Base-by-base conservation (phyloP, 64 coral and sea anemone species). In the Montipora sp. region DNA sequence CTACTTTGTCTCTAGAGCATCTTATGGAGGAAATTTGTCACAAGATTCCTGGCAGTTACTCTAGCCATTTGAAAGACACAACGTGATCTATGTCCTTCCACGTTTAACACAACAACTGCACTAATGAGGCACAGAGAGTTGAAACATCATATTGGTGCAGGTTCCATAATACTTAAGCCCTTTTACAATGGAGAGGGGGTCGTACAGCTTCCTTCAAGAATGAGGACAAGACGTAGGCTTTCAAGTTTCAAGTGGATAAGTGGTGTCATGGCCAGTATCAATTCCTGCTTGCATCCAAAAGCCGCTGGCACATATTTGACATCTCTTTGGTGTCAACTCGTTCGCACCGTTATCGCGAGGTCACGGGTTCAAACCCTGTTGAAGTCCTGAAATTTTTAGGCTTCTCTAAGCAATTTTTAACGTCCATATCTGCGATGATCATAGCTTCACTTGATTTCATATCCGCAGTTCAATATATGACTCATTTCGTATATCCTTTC, bases 241-340 rank as follows among this genome's bases (percentile, higher is more conserved):
- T 18, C 10, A 65, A 69, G 21, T 13, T 90, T 81, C 49, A 90
- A 82, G 22, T 90, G 89, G 89, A 27, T 90, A 43, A 46, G 46
- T 70, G 77, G 89, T 8, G 53, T 90, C 24, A 70, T 53, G 16
- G 89, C 81, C 15, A 90, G 89, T 43, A 81, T 82, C 18, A 90
- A 90, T 73, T 90, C 89, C 7, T 80, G 46, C 16, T 48, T 90
- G 15, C 89, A 90, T 51, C 89, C 89, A 80, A 90, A 90, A 82
- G 65, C 83, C 44, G 16, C 65, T 27, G 49, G 83, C 73, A 87
- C 13, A 27, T 87, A 87, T 14, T 87, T 61, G 15, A 43, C 23
- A 27, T 82, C 2, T 3, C 6, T 63, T 82, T 55, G 1, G 10
- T 51, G 7, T 19, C 4, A 1, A 3, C 27, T 36, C 27, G 27